phyloP scores from a whole-genome alignment of 2,888 invertebrate genomes.

The Drosophila crucigera region DNA sequence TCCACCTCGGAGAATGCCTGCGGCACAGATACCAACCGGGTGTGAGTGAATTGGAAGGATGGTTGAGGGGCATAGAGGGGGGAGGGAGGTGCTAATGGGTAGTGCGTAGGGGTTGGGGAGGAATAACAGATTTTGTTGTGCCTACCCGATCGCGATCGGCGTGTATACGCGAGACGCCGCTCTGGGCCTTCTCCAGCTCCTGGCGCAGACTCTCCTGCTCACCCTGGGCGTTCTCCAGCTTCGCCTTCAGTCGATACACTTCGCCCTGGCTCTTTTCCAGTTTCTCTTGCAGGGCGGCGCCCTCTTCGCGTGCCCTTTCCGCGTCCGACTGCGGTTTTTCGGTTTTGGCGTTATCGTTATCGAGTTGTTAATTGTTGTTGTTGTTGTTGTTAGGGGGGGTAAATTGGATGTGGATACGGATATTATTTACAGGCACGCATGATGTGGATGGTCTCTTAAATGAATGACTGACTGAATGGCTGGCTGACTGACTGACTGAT shows the following conservation, averaged over 20 bases:
- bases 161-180: constrained; percentile 93
- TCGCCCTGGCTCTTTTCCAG: constrained; percentile 97
- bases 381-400: constrained; percentile 48
- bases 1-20: constrained; percentile 92
- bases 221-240: constrained; percentile 97
- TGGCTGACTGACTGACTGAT: constrained; percentile 32
- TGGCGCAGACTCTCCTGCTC: constrained; percentile 97
- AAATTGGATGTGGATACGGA: constrained; percentile 77
- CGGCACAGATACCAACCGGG: constrained; percentile 26
- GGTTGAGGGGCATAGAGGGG: background rate
- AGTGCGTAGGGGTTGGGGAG: background rate
- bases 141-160: constrained; percentile 92
- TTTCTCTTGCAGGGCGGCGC: constrained; percentile 95
- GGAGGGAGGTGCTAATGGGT: background rate
- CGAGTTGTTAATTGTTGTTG: constrained; percentile 32
- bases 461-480: constrained; percentile 66
- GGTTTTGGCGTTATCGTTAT: constrained; percentile 28
- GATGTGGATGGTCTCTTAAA: constrained; percentile 62
- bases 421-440: constrained; percentile 75
- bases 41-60: constrained; percentile 15
- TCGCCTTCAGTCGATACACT: constrained; percentile 96
- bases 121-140: constrained; percentile 20
- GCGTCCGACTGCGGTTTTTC: constrained; percentile 88
- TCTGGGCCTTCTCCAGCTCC: constrained; percentile 94
- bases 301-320: constrained; percentile 93